Evolutionary conservation across 1,140 invertebrate species (phyloP).

Genomic region (Octopus bimaculoides): DNA sequence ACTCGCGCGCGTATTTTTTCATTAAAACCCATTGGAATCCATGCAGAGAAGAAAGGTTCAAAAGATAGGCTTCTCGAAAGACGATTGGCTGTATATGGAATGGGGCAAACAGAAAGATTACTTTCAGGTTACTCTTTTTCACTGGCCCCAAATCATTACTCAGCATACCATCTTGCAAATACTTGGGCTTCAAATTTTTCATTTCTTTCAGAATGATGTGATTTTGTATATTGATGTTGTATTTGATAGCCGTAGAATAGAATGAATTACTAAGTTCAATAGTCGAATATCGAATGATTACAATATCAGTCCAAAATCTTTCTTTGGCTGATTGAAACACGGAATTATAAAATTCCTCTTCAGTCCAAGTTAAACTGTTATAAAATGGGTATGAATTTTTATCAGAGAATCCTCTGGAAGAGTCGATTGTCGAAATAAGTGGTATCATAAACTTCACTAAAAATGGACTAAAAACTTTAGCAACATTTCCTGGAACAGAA

Average conservation of each 20-base stretch:
- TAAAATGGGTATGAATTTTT: not conserved
- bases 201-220: too few species aligned
- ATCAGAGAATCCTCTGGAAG: not conserved
- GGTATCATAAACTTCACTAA: not conserved
- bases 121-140: not conserved
- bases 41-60: not conserved
- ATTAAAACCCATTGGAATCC: not conserved
- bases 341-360: too few species aligned
- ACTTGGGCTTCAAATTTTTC: too few species aligned
- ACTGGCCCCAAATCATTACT: too few species aligned
- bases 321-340: too few species aligned
- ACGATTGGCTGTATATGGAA: not conserved
- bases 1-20: not conserved
- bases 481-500: not conserved
- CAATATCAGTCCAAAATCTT: too few species aligned
- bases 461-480: not conserved
- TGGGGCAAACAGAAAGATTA: not conserved
- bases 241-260: too few species aligned
- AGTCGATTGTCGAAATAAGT: not conserved
- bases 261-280: too few species aligned
- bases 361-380: too few species aligned
- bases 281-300: too few species aligned
- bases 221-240: too few species aligned
- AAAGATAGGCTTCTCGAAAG: not conserved
- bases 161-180: too few species aligned